Evolutionary conservation across 2,797 vertebrate species (phyloP).

Genomic region (Trichosurus vulpecula): DNA sequence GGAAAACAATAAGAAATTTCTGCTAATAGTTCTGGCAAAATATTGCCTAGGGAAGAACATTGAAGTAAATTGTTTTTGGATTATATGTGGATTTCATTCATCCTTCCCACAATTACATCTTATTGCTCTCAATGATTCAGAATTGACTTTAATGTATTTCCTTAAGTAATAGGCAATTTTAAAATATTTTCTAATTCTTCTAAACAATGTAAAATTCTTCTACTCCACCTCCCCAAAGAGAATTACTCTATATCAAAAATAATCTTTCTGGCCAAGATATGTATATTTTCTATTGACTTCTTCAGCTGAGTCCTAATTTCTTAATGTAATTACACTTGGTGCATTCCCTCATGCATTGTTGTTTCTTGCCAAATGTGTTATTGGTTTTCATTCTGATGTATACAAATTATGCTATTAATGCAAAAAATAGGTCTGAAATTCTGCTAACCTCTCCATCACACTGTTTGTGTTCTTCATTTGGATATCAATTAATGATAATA

Average conservation of each 20-base stretch:
- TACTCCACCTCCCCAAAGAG: background rate
- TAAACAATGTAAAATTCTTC: background rate
- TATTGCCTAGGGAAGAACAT: conserved; percentile 34
- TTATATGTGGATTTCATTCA: background rate
- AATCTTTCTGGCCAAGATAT: background rate
- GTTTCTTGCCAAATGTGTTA: conserved; percentile 67
- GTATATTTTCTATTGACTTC: background rate
- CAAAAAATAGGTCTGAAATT: conserved; percentile 67
- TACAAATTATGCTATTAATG: conserved; percentile 71
- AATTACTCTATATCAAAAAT: background rate
- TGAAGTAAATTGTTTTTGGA: background rate
- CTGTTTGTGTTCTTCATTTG: conserved; percentile 71
- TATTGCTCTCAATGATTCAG: conserved; percentile 65
- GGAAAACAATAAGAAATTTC: conserved; percentile 71
- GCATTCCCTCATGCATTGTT: conserved; percentile 57
- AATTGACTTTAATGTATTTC: background rate
- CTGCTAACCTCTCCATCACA: conserved; percentile 57
- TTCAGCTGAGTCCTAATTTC: background rate
- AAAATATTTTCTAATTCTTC: background rate
- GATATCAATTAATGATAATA: conserved; percentile 74
- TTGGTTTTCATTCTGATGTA: conserved; percentile 76
- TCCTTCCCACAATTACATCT: conserved; percentile 11
- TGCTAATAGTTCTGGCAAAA: conserved; percentile 60
- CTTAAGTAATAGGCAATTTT: background rate
- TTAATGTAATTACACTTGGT: conserved; percentile 38